Evolutionary conservation across 2,888 invertebrate species (phyloP).

Genomic region (Frankliniella fusca): DNA sequence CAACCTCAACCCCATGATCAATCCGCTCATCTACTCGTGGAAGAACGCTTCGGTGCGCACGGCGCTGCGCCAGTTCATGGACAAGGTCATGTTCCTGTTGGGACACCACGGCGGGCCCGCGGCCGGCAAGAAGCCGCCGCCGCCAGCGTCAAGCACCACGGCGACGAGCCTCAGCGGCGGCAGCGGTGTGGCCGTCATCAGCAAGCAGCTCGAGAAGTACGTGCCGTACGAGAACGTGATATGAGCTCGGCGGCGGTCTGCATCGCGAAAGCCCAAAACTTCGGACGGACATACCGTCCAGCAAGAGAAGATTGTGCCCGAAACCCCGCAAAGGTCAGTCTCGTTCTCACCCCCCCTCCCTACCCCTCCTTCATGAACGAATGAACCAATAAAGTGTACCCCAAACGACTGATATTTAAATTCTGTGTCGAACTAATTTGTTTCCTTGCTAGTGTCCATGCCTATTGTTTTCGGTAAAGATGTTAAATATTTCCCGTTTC

Average conservation of each 20-base stretch:
- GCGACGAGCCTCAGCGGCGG: not conserved
- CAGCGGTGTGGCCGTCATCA: not conserved
- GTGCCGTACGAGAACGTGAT: slow-evolving; percentile 12
- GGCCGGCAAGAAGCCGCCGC: not conserved
- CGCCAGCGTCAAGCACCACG: not conserved
- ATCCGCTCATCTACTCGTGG: slow-evolving; percentile 36
- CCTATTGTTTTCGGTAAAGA: too few relatives aligned
- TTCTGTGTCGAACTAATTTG: too few relatives aligned
- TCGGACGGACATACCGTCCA: too few relatives aligned
- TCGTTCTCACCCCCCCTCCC: too few relatives aligned
- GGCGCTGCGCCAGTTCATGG: slow-evolving; percentile 30
- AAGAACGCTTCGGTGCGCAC: slow-evolving; percentile 33
- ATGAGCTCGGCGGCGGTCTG: not conserved
- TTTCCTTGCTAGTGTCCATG: too few relatives aligned
- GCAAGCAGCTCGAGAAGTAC: not conserved
- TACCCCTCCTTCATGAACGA: too few relatives aligned
- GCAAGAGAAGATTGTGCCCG: too few relatives aligned
- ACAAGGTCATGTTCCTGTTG: not conserved
- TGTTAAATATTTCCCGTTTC: too few relatives aligned
- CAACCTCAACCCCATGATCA: slow-evolving; percentile 34
- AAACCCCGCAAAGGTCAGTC: too few relatives aligned
- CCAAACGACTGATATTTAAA: too few relatives aligned
- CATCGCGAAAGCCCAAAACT: too few relatives aligned
- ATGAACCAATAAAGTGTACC: too few relatives aligned
- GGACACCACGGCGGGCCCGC: not conserved